phyloP scores from a whole-genome alignment of 2,113 vertebrate species.

The Poeciliopsis retropinna region DNA sequence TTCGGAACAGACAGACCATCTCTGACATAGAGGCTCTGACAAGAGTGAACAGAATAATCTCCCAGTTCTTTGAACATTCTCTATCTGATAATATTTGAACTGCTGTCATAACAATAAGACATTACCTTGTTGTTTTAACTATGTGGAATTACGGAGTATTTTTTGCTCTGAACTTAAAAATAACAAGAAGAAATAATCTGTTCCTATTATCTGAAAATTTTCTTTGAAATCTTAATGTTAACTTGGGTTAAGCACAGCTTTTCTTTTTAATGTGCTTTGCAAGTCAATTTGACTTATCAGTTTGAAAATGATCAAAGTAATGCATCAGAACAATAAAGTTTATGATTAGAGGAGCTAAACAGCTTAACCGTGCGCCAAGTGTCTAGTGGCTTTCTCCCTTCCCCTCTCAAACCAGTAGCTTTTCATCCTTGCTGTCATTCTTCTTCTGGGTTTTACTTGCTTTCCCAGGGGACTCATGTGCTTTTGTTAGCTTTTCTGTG shows the following conservation, averaged over 20 bases:
- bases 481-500: constrained; percentile 79
- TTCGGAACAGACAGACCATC: constrained; percentile 36
- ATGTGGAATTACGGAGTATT: background rate
- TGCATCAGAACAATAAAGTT: background rate
- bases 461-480: constrained; percentile 74
- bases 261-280: background rate
- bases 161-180: background rate
- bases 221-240: background rate
- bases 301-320: background rate
- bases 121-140: background rate
- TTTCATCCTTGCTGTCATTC: constrained; percentile 66
- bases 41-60: constrained; percentile 18
- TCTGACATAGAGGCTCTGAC: constrained; percentile 29
- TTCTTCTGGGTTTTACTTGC: constrained; percentile 62
- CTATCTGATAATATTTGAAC: constrained; percentile 15
- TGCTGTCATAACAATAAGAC: background rate
- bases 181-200: background rate
- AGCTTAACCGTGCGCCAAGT: background rate
- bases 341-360: background rate
- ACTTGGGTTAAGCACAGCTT: too few relatives aligned
- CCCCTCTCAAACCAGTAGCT: constrained; percentile 38
- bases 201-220: background rate
- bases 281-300: background rate
- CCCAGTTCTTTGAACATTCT: constrained; percentile 15
- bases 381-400: background rate